phyloP scores from a whole-genome alignment of 2,113 vertebrate genomes.

The Pithys albifrons region DNA sequence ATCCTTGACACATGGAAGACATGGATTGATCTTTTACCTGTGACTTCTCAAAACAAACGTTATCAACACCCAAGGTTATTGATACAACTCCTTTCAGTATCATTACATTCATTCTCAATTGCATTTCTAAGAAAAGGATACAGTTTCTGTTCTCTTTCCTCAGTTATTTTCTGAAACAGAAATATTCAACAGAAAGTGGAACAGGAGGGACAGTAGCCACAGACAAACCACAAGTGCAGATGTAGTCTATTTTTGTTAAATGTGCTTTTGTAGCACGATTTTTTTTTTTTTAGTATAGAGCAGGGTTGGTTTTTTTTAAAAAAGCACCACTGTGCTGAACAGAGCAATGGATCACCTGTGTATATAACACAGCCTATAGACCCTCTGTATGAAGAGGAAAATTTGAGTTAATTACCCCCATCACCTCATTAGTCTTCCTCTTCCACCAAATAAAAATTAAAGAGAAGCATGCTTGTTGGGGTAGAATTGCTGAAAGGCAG shows the following conservation, averaged over 20 bases:
- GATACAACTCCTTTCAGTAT: background rate
- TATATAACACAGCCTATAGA: background rate
- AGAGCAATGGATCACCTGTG: background rate
- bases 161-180: constrained; percentile 13
- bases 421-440: background rate
- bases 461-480: background rate
- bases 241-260: background rate
- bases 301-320: background rate
- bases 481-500: background rate
- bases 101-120: background rate
- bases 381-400: background rate
- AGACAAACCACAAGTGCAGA: constrained; percentile 40
- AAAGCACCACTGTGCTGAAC: background rate
- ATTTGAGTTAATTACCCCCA: background rate
- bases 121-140: background rate
- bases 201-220: constrained; percentile 13
- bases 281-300: background rate
- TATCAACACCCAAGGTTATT: background rate
- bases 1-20: background rate
- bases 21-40: background rate
- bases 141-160: background rate
- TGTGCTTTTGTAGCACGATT: background rate
- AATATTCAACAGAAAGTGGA: background rate
- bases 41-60: background rate
- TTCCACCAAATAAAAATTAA: background rate